A percentile compares a stretch with the other conserved stretches of the same genome.
Conservation (phyloP, 2,113 vertebrate species). For the Conger conger region DNA sequence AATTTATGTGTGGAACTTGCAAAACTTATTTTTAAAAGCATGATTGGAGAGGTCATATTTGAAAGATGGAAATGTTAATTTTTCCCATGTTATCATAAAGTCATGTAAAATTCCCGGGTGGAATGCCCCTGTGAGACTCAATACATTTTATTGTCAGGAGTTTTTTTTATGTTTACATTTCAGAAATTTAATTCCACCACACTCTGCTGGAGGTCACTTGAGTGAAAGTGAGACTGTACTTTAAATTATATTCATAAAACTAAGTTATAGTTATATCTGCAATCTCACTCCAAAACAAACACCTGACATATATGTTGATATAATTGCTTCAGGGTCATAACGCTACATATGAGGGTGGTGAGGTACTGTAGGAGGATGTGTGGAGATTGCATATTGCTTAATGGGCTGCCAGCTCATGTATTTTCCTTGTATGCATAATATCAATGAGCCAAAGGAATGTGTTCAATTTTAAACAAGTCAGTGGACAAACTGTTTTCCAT, state of each 20-base stretch:
- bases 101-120: background rate
- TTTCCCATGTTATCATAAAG: background rate
- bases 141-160: background rate
- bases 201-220: background rate
- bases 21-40: background rate
- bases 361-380: no score
- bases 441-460: no score
- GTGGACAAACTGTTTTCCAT: no score
- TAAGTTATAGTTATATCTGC: background rate
- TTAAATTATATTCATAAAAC: background rate
- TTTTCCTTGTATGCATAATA: no score
- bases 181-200: background rate
- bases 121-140: background rate
- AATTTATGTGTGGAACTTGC: background rate
- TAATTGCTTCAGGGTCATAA: no score
- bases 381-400: no score
- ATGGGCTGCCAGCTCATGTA: no score
- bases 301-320: background rate
- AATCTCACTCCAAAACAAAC: background rate
- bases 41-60: background rate
- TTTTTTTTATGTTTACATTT: background rate
- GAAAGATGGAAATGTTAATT: background rate
- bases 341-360: no score
- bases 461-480: no score
- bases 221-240: background rate